Percentiles rank a stretch among this genome's conserved stretches.
Conservation (phyloP, 2,113 vertebrate genomes). For the Reinhardtius hippoglossoides region DNA sequence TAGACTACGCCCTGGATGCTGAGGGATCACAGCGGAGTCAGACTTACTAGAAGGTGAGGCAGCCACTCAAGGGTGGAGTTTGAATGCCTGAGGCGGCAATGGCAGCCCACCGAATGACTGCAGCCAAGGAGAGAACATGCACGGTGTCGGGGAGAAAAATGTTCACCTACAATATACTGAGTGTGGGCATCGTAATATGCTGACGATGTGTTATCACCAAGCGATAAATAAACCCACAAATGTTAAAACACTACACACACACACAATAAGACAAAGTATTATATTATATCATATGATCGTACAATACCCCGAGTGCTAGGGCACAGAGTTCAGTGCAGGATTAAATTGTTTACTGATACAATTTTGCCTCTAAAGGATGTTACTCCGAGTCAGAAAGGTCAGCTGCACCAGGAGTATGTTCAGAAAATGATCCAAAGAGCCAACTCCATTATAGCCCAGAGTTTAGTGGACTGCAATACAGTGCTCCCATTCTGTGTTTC, state of each 20-base stretch:
- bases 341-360: conserved; percentile 31
- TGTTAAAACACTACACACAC: not conserved
- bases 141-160: conserved; percentile 10
- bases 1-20: conserved; percentile 49
- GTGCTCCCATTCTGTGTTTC: not conserved
- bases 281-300: conserved; percentile 22
- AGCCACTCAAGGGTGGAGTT: conserved; percentile 19
- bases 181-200: not conserved
- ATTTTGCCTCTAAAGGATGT: conserved; percentile 19
- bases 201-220: not conserved
- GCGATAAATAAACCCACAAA: not conserved
- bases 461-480: conserved; percentile 20
- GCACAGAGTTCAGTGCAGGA: conserved; percentile 6
- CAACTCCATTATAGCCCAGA: conserved; percentile 19
- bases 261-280: conserved; percentile 16
- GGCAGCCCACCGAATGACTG: conserved; percentile 6
- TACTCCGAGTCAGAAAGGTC: conserved; percentile 9
- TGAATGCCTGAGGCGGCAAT: conserved; percentile 30
- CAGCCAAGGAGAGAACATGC: conserved; percentile 5
- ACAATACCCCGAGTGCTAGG: not conserved
- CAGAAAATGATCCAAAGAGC: conserved; percentile 35
- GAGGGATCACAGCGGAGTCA: conserved; percentile 32
- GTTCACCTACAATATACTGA: not conserved
- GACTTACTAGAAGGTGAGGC: conserved; percentile 14
- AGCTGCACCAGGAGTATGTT: conserved; percentile 1